These are phyloP conservation scores for Glareola pratincola DNA, from an alignment of 2,113 vertebrate species.

Conservation along the genomic window DNA sequence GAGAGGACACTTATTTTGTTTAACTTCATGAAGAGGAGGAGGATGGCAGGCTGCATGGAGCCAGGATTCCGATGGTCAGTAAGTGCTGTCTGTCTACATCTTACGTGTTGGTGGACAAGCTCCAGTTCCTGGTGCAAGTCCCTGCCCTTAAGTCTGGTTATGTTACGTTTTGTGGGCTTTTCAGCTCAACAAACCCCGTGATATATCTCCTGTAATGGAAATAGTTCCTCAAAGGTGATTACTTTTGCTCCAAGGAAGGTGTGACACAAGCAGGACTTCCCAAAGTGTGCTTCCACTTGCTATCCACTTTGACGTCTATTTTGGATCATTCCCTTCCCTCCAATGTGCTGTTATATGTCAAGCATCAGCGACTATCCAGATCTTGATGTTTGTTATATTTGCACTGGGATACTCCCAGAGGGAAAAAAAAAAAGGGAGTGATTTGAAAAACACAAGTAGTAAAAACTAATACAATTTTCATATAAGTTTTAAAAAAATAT, in stretches of 20 bases:
- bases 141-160: not conserved
- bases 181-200: not conserved
- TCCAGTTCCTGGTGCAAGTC: not conserved
- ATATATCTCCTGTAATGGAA: not conserved
- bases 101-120: not conserved
- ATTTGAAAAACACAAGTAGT: not conserved
- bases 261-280: not conserved
- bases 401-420: not conserved
- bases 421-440: not conserved
- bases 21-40: not conserved
- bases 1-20: not conserved
- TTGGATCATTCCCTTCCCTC: not conserved
- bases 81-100: not conserved
- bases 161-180: not conserved
- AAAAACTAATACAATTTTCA: not conserved
- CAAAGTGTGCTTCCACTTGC: not conserved
- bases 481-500: not conserved
- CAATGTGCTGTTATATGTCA: not conserved
- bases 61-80: accelerated
- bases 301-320: not conserved
- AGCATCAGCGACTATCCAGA: not conserved
- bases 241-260: not conserved
- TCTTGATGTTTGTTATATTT: not conserved
- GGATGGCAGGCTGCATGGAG: not conserved
- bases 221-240: not conserved